Evolutionary conservation across 2,113 vertebrate genomes (phyloP).

Genomic region (Jacana jacana): DNA sequence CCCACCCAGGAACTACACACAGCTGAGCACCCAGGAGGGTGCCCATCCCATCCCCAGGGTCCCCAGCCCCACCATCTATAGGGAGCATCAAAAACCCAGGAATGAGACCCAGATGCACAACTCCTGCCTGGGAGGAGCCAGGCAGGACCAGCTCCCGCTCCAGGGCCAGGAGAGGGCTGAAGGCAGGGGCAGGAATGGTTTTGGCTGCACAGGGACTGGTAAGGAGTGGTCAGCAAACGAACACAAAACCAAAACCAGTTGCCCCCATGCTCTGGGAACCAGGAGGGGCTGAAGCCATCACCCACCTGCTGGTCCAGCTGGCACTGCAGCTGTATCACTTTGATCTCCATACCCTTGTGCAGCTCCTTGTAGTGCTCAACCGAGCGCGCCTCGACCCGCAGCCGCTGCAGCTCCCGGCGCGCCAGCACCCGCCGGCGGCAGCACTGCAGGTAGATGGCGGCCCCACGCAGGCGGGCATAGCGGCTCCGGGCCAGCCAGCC

Average conservation of each 20-base stretch:
- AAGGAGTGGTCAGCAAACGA: rapidly evolving
- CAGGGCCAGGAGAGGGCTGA: not conserved
- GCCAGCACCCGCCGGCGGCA: slow-evolving; percentile 74
- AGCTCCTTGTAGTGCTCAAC: slow-evolving; percentile 75
- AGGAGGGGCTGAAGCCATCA: not conserved
- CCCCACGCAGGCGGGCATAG: slow-evolving; percentile 39
- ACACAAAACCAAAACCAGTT: no score
- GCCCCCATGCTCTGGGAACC: no score
- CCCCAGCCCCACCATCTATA: not conserved
- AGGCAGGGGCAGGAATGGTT: not conserved
- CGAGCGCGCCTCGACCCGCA: slow-evolving; percentile 70
- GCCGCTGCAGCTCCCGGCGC: slow-evolving; percentile 59
- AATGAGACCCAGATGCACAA: not conserved
- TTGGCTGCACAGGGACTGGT: no score
- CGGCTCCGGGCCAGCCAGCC: slow-evolving; percentile 72
- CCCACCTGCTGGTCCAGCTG: slow-evolving; percentile 74
- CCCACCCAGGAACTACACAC: not conserved
- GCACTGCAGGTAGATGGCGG: slow-evolving; percentile 73
- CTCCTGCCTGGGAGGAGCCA: not conserved
- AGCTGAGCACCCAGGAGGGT: not conserved
- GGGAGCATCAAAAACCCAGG: not conserved
- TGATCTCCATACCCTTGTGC: slow-evolving; percentile 81
- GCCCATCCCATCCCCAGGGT: not conserved
- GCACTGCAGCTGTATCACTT: slow-evolving; percentile 80
- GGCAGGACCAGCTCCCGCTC: not conserved